These are phyloP conservation scores for Orgyia antiqua DNA, from an alignment of 2,888 invertebrate species.

Conservation along the genomic window DNA sequence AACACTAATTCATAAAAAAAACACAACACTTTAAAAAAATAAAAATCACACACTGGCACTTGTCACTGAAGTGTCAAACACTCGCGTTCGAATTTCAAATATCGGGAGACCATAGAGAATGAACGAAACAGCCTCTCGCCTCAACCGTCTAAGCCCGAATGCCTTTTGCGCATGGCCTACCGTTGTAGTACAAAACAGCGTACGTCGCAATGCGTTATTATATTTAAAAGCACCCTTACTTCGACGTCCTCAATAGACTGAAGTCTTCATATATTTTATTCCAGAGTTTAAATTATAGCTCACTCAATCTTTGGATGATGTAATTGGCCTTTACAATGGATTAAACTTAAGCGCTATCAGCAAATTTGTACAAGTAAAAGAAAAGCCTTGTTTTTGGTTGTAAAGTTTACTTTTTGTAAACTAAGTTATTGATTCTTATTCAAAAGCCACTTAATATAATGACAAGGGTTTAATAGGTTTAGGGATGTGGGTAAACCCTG, in stretches of 20 bases:
- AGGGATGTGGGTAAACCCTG: no score
- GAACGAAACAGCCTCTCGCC: slow-evolving; percentile 21
- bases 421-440: no score
- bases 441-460: no score
- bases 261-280: slow-evolving; percentile 14
- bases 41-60: slow-evolving; percentile 14
- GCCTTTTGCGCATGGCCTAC: slow-evolving; percentile 69
- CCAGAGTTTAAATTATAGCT: slow-evolving; percentile 8
- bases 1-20: slow-evolving; percentile 14
- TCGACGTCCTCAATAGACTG: slow-evolving; percentile 23
- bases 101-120: slow-evolving; percentile 5
- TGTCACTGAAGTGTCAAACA: slow-evolving; percentile 17
- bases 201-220: slow-evolving; percentile 74
- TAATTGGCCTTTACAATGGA: slow-evolving; percentile 9
- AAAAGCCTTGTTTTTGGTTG: no score
- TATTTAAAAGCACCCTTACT: slow-evolving; percentile 47
- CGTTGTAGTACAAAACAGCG: slow-evolving; percentile 49
- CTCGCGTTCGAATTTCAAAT: slow-evolving; percentile 15
- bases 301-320: slow-evolving; percentile 7
- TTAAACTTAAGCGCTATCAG: slow-evolving; percentile 1
- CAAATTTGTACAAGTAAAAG: no score
- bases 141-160: slow-evolving; percentile 41
- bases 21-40: slow-evolving; percentile 18
- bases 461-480: no score
- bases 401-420: no score